Evolutionary conservation across 2,888 invertebrate genomes (phyloP), one percentile per base, ranked within the genome.

Genomic region (Latheticus oryzae): DNA sequence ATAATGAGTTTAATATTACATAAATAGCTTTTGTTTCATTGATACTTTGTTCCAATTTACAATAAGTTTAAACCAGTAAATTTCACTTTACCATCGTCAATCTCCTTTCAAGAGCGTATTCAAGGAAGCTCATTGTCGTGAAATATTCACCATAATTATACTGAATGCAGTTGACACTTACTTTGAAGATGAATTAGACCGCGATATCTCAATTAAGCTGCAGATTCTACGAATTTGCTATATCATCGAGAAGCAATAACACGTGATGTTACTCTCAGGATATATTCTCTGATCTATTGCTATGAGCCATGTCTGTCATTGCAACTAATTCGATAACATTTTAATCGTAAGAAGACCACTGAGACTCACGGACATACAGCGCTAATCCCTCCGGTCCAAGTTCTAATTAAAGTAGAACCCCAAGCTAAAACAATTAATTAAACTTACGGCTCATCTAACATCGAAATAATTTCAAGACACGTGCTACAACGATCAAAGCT

Each of bases 301-400:
- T 23, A 16, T 24, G 33, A 35, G 33, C 9, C 47, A 35, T 35
- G 47, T 47, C 35, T 47, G 47, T 47, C 35, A 47, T 23, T 47
- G 47, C 47, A 23, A 24, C 35, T 13, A 47, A 12, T 24, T 43
- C 28, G 33, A n/a, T 13, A 33, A 23, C 21, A 32, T 7, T 47
- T 21, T 47, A 47, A 47, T 47, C 47, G 19, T 15, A 16, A 15
- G 17, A 4, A 19, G 38, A 11, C 38, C 15, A 7, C 28, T 8
- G 45, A 11, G 38, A 30, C 38, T 30, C 38, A 28, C 11, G 40
- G 40, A 21, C 26, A 28, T 17, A 23, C 51, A 11, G 51, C 9
- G 38, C 15, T 51, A 30, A 51, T 51, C 51, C 51, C 51, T 13
- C 28, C 17, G 51, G 51, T 51, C 51, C 51, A 30, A 51, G 51